A percentile compares a stretch with the other conserved stretches of the same genome.
Conservation (phyloP, 2,797 vertebrate species). For the Lindbergichthys nudifrons region DNA sequence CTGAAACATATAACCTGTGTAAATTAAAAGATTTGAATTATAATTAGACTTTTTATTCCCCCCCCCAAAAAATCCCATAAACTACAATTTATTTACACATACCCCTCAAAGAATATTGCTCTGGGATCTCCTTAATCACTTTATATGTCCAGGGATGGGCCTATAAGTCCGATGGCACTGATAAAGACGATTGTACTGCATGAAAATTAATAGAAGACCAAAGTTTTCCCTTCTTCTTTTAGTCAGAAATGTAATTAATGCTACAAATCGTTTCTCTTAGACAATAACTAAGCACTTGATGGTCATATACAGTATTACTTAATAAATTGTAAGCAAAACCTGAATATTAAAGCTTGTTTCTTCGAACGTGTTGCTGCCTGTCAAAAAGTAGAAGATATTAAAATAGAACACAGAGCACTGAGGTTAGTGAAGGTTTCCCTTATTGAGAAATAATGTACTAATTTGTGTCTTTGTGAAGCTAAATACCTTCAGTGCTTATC, state of each 20-base stretch:
- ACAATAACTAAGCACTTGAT: conserved; percentile 18
- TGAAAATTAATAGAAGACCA: conserved; percentile 34
- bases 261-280: conserved; percentile 20
- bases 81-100: not conserved
- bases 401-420: conserved; percentile 13
- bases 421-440: conserved; percentile 26
- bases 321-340: conserved; percentile 27
- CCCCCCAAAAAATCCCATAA: conserved; percentile 11
- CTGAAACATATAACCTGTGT: conserved; percentile 33
- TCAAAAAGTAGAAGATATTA: conserved; percentile 31
- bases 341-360: conserved; percentile 35
- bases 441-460: conserved; percentile 35
- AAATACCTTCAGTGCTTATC: conserved; percentile 49
- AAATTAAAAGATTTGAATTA: conserved; percentile 4
- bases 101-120: not conserved
- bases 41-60: conserved; percentile 14
- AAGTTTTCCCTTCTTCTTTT: conserved; percentile 7
- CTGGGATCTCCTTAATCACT: conserved; percentile 7
- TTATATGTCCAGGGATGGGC: not conserved
- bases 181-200: conserved; percentile 9
- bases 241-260: conserved; percentile 21
- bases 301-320: conserved; percentile 28
- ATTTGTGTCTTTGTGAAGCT: conserved; percentile 65
- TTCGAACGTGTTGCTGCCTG: conserved; percentile 23
- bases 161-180: conserved; percentile 1